These are phyloP conservation scores for Conopomorpha cramerella DNA, from an alignment of 1,140 invertebrate genomes.

Conservation along the genomic window DNA sequence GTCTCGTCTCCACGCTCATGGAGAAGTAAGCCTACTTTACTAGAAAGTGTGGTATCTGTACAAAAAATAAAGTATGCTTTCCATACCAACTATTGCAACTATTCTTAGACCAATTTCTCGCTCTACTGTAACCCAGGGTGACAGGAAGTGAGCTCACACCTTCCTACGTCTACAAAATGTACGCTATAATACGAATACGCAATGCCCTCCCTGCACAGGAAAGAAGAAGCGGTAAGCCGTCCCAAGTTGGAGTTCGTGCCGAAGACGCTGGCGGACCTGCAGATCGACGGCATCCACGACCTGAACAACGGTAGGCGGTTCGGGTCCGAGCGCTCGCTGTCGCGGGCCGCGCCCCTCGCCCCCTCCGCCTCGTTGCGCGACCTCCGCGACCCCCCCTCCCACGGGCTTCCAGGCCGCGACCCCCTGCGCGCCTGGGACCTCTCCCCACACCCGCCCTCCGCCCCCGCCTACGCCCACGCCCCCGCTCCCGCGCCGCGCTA, in stretches of 20 bases:
- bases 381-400: conserved; percentile 13
- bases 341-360: conserved; percentile 19
- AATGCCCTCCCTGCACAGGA: too few species aligned
- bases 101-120: too few species aligned
- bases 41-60: too few species aligned
- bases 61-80: too few species aligned
- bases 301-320: conserved; percentile 57
- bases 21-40: conserved; percentile 92
- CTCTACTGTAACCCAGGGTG: too few species aligned
- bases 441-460: conserved; percentile 13
- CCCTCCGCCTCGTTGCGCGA: conserved; percentile 43
- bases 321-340: conserved; percentile 51
- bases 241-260: conserved; percentile 92
- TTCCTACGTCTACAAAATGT: too few species aligned
- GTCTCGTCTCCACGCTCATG: conserved; percentile 82
- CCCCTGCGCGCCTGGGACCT: conserved; percentile 31
- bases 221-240: conserved; percentile 85
- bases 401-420: too few species aligned
- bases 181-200: too few species aligned
- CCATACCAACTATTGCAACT: too few species aligned
- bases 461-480: conserved; percentile 6
- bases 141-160: too few species aligned
- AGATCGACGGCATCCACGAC: conserved; percentile 71
- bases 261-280: conserved; percentile 87
- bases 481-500: conserved; percentile 3